Conservation (phyloP, 35 echinoderm and acorn worm genomes). For the Lytechinus pictus region DNA sequence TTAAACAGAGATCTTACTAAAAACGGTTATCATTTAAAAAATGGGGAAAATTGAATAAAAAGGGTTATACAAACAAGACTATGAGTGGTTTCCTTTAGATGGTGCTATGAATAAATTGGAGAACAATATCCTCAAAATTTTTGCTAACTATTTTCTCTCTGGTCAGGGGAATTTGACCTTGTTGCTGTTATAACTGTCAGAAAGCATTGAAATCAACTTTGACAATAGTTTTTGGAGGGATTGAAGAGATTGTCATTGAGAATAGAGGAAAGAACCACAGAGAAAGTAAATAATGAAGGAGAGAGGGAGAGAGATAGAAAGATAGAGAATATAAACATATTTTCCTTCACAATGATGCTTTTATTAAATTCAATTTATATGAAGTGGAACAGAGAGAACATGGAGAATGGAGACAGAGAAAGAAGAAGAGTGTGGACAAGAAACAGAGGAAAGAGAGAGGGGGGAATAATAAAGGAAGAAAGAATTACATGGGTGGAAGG, state of each 20-base stretch:
- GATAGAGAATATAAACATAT: background rate
- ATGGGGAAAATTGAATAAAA: background rate
- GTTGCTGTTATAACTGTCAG: background rate
- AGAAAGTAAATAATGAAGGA: background rate
- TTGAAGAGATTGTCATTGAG: background rate
- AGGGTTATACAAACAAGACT: background rate
- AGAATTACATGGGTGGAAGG: background rate
- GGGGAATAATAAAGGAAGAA: background rate
- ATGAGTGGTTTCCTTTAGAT: background rate
- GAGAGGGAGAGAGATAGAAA: background rate
- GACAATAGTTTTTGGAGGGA: conserved; percentile 29
- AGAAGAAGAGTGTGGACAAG: background rate
- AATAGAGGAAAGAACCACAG: background rate
- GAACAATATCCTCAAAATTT: background rate
- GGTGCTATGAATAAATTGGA: conserved; percentile 7
- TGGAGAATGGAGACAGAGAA: background rate
- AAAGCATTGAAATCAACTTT: conserved; percentile 30
- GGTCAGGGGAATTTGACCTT: conserved; percentile 21
- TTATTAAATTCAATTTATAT: too few species aligned
- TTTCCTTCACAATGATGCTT: too few species aligned
- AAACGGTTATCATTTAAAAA: too few species aligned
- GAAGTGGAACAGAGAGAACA: too few species aligned
- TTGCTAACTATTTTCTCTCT: background rate
- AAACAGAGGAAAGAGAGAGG: background rate
- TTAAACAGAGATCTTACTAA: too few species aligned